Evolutionary conservation across 1,140 invertebrate species (phyloP).

Genomic region (Aphelinus atriplicis): DNA sequence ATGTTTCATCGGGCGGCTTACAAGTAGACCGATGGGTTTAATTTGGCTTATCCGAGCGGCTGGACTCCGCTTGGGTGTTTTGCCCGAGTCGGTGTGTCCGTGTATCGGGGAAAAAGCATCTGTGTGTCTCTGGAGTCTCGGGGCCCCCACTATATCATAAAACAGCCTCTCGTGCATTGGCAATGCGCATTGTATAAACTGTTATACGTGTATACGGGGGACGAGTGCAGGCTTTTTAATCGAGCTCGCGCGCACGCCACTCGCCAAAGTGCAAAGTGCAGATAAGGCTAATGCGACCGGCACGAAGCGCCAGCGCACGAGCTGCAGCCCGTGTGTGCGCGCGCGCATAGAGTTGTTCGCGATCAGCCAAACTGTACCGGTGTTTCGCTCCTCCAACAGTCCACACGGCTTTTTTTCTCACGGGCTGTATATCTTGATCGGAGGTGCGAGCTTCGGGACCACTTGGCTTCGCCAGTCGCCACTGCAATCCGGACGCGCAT

Average conservation of each 20-base stretch:
- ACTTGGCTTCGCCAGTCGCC: neutral
- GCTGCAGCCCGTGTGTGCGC: slow-evolving; percentile 39
- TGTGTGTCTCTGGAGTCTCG: too few relatives aligned
- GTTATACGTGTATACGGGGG: neutral
- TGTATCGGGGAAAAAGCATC: too few relatives aligned
- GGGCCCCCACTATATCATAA: too few relatives aligned
- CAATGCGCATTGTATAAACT: too few relatives aligned
- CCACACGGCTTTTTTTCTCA: slow-evolving; percentile 44
- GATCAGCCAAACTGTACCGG: slow-evolving; percentile 44
- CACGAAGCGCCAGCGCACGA: slow-evolving; percentile 38
- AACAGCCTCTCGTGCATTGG: too few relatives aligned
- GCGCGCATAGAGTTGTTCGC: slow-evolving; percentile 27
- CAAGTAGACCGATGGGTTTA: too few relatives aligned
- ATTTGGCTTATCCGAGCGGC: too few relatives aligned
- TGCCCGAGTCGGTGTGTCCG: too few relatives aligned
- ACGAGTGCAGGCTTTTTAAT: slow-evolving; percentile 5
- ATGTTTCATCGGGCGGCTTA: too few relatives aligned
- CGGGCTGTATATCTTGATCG: slow-evolving; percentile 32
- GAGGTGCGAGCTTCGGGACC: neutral
- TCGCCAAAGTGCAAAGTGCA: slow-evolving; percentile 43
- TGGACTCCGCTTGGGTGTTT: too few relatives aligned
- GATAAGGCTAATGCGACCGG: slow-evolving; percentile 50
- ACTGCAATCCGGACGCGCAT: neutral
- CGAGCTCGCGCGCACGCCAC: neutral
- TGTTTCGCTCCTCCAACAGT: slow-evolving; percentile 39